These are phyloP conservation scores for Tortrix viridana DNA, from an alignment of 2,888 invertebrate genomes.

Conservation along the genomic window DNA sequence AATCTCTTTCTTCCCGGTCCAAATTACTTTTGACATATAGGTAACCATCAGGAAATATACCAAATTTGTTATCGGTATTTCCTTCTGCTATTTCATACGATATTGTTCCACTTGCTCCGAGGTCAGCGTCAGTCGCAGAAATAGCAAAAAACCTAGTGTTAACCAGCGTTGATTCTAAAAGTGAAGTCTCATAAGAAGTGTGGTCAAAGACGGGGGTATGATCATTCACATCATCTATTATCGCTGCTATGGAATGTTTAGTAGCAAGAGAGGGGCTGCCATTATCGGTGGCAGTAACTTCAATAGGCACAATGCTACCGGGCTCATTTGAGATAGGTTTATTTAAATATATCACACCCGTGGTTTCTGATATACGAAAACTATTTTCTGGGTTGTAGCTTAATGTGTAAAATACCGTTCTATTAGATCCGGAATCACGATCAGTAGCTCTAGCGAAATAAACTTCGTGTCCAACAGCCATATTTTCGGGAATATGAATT, in stretches of 20 bases:
- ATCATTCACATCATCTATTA: conserved; percentile 95
- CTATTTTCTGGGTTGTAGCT: conserved; percentile 91
- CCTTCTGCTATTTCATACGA: conserved; percentile 94
- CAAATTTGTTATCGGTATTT: conserved; percentile 93
- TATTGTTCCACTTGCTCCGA: conserved; percentile 91
- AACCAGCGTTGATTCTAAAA: conserved; percentile 94
- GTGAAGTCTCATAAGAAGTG: conserved; percentile 95
- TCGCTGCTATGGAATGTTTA: conserved; percentile 88
- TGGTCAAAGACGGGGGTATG: conserved; percentile 97
- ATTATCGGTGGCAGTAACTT: conserved; percentile 94
- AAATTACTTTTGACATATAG: conserved; percentile 93
- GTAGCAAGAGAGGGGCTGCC: conserved; percentile 90
- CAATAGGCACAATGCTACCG: conserved; percentile 87
- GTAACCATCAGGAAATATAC: conserved; percentile 97
- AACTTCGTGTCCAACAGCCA: conserved; percentile 96
- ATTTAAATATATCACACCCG: conserved; percentile 95
- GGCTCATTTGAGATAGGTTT: conserved; percentile 91
- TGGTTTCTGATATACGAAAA: conserved; percentile 93
- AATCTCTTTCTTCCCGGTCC: conserved; percentile 95
- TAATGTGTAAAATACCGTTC: conserved; percentile 92
- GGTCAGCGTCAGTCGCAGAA: conserved; percentile 94
- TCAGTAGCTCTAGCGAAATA: conserved; percentile 94
- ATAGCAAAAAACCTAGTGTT: conserved; percentile 96
- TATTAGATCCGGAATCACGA: conserved; percentile 94
- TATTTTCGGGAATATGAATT: conserved; percentile 92